Percentiles rank a stretch among this genome's conserved stretches.
These are phyloP conservation scores for Halcyon malimbica DNA, from an alignment of 2,113 vertebrate species.

Conservation along the genomic window DNA sequence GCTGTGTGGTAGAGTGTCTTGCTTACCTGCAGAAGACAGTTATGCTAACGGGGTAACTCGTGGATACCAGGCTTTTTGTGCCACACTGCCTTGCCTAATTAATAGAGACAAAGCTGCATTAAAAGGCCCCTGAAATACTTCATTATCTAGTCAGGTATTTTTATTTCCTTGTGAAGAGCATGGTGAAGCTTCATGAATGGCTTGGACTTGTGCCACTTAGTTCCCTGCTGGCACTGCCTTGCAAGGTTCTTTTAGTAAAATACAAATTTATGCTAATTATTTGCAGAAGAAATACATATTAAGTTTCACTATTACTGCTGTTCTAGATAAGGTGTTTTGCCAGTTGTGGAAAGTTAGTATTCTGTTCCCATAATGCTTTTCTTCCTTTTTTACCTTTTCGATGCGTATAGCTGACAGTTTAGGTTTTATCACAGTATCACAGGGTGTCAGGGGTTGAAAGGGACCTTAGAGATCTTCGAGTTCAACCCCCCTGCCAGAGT, in stretches of 20 bases:
- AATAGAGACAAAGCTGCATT: background rate
- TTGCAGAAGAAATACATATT: background rate
- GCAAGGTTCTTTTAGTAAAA: background rate
- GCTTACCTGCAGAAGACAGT: background rate
- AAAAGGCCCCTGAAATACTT: background rate
- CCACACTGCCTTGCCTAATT: fast-evolving
- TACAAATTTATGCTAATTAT: background rate
- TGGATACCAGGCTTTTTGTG: background rate
- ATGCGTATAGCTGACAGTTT: background rate
- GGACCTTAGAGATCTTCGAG: too few relatives aligned
- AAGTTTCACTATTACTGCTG: background rate
- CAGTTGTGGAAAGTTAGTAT: background rate
- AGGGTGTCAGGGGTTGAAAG: too few relatives aligned
- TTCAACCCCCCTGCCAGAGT: too few relatives aligned
- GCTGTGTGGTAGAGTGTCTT: fast-evolving
- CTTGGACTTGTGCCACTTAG: background rate
- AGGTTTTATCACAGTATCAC: background rate
- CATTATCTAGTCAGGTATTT: fast-evolving
- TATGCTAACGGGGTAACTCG: fast-evolving
- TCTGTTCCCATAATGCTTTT: background rate
- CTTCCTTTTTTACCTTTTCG: background rate
- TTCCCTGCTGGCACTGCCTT: background rate
- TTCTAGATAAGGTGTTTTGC: fast-evolving
- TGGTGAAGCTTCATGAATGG: background rate
- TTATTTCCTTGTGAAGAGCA: background rate